These are phyloP conservation scores for Nixonia krombeini DNA, from an alignment of 1,140 invertebrate species.

Conservation along the genomic window DNA sequence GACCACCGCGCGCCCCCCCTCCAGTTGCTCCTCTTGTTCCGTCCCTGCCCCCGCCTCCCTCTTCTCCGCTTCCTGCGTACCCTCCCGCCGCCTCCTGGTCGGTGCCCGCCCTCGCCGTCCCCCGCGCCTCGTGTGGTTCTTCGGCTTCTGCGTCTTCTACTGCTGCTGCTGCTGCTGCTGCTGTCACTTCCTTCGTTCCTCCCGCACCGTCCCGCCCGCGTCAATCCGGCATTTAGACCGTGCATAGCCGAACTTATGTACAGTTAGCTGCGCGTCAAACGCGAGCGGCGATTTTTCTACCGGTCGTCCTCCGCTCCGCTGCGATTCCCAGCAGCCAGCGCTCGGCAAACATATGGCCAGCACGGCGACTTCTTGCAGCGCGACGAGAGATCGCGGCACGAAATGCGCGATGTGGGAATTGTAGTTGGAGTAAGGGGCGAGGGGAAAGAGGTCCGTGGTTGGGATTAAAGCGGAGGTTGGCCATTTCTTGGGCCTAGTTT, in stretches of 20 bases:
- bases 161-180: slow-evolving; percentile 14
- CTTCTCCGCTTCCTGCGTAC: no score
- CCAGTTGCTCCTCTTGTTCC: no score
- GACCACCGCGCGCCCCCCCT: no score
- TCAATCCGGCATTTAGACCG: slow-evolving; percentile 59
- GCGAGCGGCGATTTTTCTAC: slow-evolving; percentile 54
- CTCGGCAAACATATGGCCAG: not conserved
- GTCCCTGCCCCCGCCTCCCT: no score
- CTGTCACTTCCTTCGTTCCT: no score
- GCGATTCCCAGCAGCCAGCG: not conserved
- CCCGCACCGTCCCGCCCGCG: slow-evolving; percentile 24
- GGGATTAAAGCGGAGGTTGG: no score
- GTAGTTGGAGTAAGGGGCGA: slow-evolving; percentile 15
- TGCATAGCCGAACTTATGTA: slow-evolving; percentile 68
- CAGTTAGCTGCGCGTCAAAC: slow-evolving; percentile 62
- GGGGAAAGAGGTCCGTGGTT: no score
- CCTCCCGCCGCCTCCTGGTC: no score
- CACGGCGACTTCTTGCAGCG: not conserved
- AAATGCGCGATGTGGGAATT: slow-evolving; percentile 24
- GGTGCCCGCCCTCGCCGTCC: no score
- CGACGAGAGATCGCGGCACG: slow-evolving; percentile 26
- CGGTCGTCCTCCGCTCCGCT: not conserved
- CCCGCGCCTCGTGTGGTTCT: slow-evolving; percentile 35
- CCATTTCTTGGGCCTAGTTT: no score
- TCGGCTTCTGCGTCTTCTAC: slow-evolving; percentile 24